Base-by-base conservation (phyloP, 2,113 vertebrate species). In the Lipophrys pholis region DNA sequence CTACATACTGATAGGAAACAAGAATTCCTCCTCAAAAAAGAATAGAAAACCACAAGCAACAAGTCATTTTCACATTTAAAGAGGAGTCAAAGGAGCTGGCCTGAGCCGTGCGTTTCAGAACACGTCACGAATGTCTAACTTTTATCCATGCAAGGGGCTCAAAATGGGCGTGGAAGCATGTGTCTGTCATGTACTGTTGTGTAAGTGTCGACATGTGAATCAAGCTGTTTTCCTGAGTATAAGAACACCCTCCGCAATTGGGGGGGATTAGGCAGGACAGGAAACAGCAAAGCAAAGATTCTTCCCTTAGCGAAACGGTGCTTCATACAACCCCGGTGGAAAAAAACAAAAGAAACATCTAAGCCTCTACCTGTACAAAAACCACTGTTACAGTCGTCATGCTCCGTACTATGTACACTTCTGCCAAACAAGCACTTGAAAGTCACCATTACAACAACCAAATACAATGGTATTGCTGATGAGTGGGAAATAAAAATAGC, bases 391-490 rank as follows among this genome's bases (percentile, higher is more conserved):
- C 90, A 88, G 91, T 95, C 93, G 93, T 89, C 87, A 96, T 95
- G 95, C 95, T 93, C 93, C 92, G 73, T 87, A 90, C 73, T 93
- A 94, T 94, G 68, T 92, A 92, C 92, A 94, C 66, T 67, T 90
- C 87, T 89, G 87, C 94, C 88, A 91, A 93, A 94, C 91, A 87
- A 95, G 93, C 90, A 95, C 93, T 94, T 89, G 93, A 93, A 90
- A 92, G 91, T 93, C 88, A 92, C 88, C 85, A 92, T 93, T 93
- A 95, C 95, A 95, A 95, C 93, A 87, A 83, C 89, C 82, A 96
- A 92, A 94, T 94, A 95, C 90, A 94, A 94, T 91, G 92, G 93
- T 96, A 96, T 95, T 96, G 96, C 92, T 95, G 93, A 96, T 95
- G 93, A 90, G 93, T 40, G 90, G 90, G 93, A 81, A 80, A 82